Conservation (phyloP, 2,888 invertebrate genomes). For the Noctua janthe region DNA sequence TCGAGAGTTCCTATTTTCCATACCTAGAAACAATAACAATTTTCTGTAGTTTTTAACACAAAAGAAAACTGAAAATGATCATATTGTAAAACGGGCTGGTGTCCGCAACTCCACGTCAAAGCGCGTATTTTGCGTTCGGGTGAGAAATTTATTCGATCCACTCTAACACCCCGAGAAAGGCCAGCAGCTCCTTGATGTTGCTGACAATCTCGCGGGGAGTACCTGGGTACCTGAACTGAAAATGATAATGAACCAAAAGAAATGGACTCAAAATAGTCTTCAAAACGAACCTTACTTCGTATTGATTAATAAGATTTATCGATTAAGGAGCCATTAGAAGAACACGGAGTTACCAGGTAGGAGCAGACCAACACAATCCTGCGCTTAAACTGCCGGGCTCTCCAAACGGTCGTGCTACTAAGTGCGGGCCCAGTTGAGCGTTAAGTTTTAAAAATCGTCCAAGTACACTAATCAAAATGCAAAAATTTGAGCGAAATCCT, state of each 20-base stretch:
- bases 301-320: not conserved
- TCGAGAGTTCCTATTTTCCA: too few relatives aligned
- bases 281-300: not conserved
- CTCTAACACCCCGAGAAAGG: too few relatives aligned
- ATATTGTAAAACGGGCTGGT: too few relatives aligned
- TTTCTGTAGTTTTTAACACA: not conserved
- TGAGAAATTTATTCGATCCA: too few relatives aligned
- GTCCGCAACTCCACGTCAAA: too few relatives aligned
- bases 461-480: not conserved
- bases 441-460: not conserved
- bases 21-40: too few relatives aligned
- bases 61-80: not conserved
- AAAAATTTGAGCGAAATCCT: not conserved
- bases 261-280: not conserved
- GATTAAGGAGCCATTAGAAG: not conserved
- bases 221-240: not conserved
- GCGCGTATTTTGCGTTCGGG: too few relatives aligned
- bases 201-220: too few relatives aligned
- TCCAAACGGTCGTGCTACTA: not conserved
- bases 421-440: not conserved
- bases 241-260: not conserved
- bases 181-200: too few relatives aligned
- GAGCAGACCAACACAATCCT: not conserved
- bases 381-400: not conserved
- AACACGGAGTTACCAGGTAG: not conserved